Evolutionary conservation across 2,888 invertebrate species (phyloP).

Genomic region (Galerucella nymphaeae): DNA sequence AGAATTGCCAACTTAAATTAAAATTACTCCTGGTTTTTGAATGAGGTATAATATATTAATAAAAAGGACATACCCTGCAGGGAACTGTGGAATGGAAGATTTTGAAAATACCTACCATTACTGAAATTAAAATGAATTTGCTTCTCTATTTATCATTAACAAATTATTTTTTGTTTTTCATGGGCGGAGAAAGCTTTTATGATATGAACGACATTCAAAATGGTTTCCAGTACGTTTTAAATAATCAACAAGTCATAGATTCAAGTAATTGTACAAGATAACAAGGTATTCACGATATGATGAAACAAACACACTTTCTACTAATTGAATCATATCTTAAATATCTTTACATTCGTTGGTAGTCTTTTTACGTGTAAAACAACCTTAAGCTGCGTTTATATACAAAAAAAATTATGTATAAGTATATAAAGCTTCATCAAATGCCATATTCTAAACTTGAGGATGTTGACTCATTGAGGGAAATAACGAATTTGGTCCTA

Average conservation of each 20-base stretch:
- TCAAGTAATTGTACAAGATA: conserved; percentile 27
- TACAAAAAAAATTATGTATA: conserved; percentile 49
- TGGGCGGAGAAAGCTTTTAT: background rate
- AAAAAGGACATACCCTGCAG: too few relatives aligned
- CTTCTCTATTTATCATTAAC: too few relatives aligned
- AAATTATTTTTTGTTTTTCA: too few relatives aligned
- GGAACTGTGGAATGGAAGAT: too few relatives aligned
- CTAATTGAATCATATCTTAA: conserved; percentile 31
- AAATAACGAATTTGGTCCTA: conserved; percentile 45
- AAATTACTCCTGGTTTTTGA: too few relatives aligned
- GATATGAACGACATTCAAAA: background rate
- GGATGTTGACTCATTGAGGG: conserved; percentile 19
- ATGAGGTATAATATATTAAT: too few relatives aligned
- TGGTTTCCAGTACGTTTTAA: background rate
- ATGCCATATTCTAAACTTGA: conserved; percentile 58
- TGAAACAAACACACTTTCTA: conserved; percentile 15
- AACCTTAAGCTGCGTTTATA: conserved; percentile 50
- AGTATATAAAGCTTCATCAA: conserved; percentile 57
- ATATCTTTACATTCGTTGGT: conserved; percentile 19
- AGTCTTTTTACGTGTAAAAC: conserved; percentile 29
- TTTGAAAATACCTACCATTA: too few relatives aligned
- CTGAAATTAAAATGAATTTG: too few relatives aligned
- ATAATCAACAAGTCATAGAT: conserved; percentile 3
- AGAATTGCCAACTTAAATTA: too few relatives aligned
- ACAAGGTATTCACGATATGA: conserved; percentile 32